Conservation (phyloP, 2,888 invertebrate species). For the Baccha elongata region DNA sequence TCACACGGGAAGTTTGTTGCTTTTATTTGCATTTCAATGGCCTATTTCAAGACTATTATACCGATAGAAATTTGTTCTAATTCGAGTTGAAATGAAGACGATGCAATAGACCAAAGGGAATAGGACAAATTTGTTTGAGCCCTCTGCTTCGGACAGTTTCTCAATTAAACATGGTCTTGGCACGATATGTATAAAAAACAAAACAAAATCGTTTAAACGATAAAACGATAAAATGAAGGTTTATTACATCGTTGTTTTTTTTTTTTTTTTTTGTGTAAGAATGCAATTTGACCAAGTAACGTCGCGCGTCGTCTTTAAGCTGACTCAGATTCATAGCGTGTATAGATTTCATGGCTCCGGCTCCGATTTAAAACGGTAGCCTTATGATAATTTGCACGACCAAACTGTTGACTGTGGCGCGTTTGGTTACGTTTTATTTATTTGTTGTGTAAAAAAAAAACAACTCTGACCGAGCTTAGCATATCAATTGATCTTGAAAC, state of each 20-base stretch:
- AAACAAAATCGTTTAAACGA: constrained; percentile 26
- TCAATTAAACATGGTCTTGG: constrained; percentile 65
- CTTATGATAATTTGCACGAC: constrained; percentile 61
- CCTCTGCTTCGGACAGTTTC: constrained; percentile 25
- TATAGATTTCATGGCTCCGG: constrained; percentile 57
- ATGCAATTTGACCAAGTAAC: constrained; percentile 53
- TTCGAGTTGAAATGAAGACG: constrained; percentile 3
- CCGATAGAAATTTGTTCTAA: constrained; percentile 16
- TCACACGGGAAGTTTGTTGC: constrained; percentile 23
- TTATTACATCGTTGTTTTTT: constrained; percentile 58
- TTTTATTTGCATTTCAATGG: constrained; percentile 55
- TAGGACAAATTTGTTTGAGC: constrained; percentile 9
- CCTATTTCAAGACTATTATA: constrained; percentile 9
- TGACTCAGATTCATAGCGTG: constrained; percentile 48
- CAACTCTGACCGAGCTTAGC: constrained; percentile 59
- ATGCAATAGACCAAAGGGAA: constrained; percentile 1
- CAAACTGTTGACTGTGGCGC: constrained; percentile 17
- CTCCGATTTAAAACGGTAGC: constrained; percentile 67
- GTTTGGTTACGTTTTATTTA: constrained; percentile 18
- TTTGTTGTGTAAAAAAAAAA: constrained; percentile 42
- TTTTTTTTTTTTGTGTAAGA: constrained; percentile 25
- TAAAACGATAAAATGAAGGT: constrained; percentile 63
- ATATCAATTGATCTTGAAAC: constrained; percentile 71
- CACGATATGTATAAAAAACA: constrained; percentile 56
- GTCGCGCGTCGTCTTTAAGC: constrained; percentile 8